phyloP scores from a whole-genome alignment of 2,888 invertebrate genomes.

The Monopis laevigella region DNA sequence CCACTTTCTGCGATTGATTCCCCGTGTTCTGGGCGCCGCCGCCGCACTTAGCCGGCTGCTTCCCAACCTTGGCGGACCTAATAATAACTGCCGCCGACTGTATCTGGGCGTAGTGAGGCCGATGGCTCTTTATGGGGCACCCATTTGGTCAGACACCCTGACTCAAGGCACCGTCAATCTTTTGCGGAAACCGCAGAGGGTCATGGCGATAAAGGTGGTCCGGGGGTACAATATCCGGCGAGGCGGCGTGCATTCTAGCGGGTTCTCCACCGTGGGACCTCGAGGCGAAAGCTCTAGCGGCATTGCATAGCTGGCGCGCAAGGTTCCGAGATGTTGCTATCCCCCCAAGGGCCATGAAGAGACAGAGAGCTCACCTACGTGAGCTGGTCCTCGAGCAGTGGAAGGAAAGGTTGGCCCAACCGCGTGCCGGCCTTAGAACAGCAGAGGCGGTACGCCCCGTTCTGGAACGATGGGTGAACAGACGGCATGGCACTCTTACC shows the following conservation, averaged over 20 bases:
- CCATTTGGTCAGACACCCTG: slow-evolving; percentile 3
- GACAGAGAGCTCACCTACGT: not conserved
- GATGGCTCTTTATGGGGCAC: slow-evolving; percentile 2
- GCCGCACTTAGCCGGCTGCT: not conserved
- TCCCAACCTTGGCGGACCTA: slow-evolving; percentile 1
- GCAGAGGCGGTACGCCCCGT: not conserved
- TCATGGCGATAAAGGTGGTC: not conserved
- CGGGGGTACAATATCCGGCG: not conserved
- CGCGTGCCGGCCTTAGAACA: slow-evolving; percentile 3
- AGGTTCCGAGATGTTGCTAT: too few species aligned
- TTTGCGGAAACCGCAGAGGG: slow-evolving; percentile 3
- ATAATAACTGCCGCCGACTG: not conserved
- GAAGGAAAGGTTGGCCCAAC: not conserved
- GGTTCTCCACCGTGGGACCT: not conserved
- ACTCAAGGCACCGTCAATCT: not conserved
- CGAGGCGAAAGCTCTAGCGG: not conserved
- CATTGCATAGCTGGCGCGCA: too few species aligned
- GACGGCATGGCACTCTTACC: slow-evolving; percentile 4
- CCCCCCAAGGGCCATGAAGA: not conserved
- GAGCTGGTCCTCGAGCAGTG: not conserved
- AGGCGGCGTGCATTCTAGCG: not conserved
- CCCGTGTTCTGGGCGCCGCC: not conserved
- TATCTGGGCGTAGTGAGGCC: not conserved
- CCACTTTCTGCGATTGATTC: slow-evolving; percentile 13
- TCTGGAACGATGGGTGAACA: not conserved